Base-by-base conservation (phyloP, 1,140 invertebrate species). In the Tetraneura akinire region DNA sequence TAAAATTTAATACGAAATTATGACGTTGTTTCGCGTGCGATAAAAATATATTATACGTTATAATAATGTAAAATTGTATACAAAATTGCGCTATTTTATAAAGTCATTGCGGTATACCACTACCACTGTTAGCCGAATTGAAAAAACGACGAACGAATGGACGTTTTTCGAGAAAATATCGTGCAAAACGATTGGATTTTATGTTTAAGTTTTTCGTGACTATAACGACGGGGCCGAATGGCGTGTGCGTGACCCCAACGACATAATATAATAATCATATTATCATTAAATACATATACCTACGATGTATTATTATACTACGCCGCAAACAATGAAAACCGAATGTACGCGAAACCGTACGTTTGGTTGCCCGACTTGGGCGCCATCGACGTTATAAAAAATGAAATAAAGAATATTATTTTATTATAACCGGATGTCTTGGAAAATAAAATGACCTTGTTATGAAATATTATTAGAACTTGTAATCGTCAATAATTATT, bases 231-330 rank as follows among this genome's bases (percentile, higher is more conserved):
- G 53, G 55, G 37, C 29, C 13, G 42, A 78, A 23, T 62, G 21
- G 51, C n/a, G n/a, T 60, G 51, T 60, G 73, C 73, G 73, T 76
- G 73, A 60, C 55, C 32, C 53, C n/a, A 21, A n/a, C n/a, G n/a
- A n/a, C n/a, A n/a, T n/a, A n/a, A n/a, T n/a, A n/a, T n/a, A n/a
- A n/a, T n/a, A n/a, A n/a, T n/a, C n/a, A n/a, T n/a, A n/a, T n/a
- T n/a, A n/a, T n/a, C n/a, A n/a, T n/a, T n/a, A n/a, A n/a, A n/a
- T n/a, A n/a, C n/a, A 5, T 0, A 26, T 49, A 13, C 32, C 32
- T 37, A 1, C 4, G 26, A 21, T 18, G 42, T 8, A 45, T 37
- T 37, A 37, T 37, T 37, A 47, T 37, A 47, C 11, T 23, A 14
- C 66, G 42, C 42, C 45, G 66, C 26, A 11, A 26, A 14, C 29